Evolutionary conservation across 1,140 invertebrate genomes (phyloP).

Genomic region (Limonius californicus): DNA sequence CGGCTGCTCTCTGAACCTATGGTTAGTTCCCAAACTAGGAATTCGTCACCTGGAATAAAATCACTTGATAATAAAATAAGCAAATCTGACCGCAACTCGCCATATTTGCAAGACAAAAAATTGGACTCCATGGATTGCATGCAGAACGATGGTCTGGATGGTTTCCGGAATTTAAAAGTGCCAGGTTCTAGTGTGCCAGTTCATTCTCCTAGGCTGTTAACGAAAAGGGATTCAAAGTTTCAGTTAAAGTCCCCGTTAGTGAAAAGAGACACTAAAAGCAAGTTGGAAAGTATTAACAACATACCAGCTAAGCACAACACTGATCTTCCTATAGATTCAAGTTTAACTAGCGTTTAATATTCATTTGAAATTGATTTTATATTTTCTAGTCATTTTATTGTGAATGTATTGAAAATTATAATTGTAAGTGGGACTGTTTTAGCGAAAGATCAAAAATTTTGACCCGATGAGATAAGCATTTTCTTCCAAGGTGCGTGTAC

Average conservation of each 20-base stretch:
- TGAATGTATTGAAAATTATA: too few species aligned
- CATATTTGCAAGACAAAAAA: constrained; percentile 24
- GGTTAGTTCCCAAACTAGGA: constrained; percentile 24
- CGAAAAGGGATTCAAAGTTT: constrained; percentile 40
- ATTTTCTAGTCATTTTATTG: too few species aligned
- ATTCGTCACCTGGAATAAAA: constrained; percentile 23
- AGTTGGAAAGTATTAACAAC: constrained; percentile 28
- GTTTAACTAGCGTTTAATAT: too few species aligned
- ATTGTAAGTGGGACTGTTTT: too few species aligned
- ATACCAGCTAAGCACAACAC: too few species aligned
- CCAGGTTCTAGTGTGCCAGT: constrained; percentile 33
- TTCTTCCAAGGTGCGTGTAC: too few species aligned
- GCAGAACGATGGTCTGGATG: constrained; percentile 18
- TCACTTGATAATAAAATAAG: constrained; percentile 26
- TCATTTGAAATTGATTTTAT: too few species aligned
- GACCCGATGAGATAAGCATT: too few species aligned
- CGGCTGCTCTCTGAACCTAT: constrained; percentile 42
- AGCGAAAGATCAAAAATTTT: too few species aligned
- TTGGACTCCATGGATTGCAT: constrained; percentile 1
- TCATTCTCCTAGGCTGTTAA: constrained; percentile 35
- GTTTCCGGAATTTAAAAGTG: constrained; percentile 23
- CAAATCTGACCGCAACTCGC: constrained; percentile 25
- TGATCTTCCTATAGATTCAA: too few species aligned
- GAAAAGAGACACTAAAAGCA: constrained; percentile 37
- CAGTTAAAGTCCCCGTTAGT: constrained; percentile 38